These are phyloP conservation scores for Thaumetopoea pityocampa DNA, from an alignment of 1,140 invertebrate species.

Conservation along the genomic window DNA sequence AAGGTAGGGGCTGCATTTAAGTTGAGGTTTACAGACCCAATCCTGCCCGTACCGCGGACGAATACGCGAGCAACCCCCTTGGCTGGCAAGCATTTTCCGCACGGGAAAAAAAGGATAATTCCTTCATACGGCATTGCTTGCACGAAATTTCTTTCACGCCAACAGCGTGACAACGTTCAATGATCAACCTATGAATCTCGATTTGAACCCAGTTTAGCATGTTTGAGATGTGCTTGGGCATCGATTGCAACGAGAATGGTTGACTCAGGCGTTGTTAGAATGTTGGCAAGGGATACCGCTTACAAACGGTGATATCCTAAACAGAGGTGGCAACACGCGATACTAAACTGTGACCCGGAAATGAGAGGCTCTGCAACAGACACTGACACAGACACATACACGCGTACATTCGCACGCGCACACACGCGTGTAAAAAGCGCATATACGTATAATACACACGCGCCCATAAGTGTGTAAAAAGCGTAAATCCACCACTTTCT, in stretches of 20 bases:
- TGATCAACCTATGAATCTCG: conserved; percentile 3
- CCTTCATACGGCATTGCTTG: conserved; percentile 1
- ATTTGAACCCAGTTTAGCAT: conserved; percentile 5
- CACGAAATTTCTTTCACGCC: conserved; percentile 1
- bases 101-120: too few relatives aligned
- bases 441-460: too few relatives aligned
- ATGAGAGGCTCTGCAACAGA: conserved; percentile 1
- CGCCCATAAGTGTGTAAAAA: too few relatives aligned
- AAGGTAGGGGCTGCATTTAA: too few relatives aligned
- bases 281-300: conserved; percentile 1
- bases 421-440: too few relatives aligned
- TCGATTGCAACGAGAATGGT: conserved; percentile 1
- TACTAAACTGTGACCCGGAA: neutral
- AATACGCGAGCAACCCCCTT: too few relatives aligned
- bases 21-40: too few relatives aligned
- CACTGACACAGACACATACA: neutral
- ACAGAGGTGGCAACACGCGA: conserved; percentile 1
- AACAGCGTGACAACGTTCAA: conserved; percentile 3
- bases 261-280: conserved; percentile 1
- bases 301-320: conserved; percentile 1
- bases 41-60: too few relatives aligned
- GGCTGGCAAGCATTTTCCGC: too few relatives aligned
- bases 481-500: too few relatives aligned
- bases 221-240: conserved; percentile 3
- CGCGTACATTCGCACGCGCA: too few relatives aligned